These are phyloP conservation scores for Cydia amplana DNA, from an alignment of 1,140 invertebrate genomes.

Conservation along the genomic window DNA sequence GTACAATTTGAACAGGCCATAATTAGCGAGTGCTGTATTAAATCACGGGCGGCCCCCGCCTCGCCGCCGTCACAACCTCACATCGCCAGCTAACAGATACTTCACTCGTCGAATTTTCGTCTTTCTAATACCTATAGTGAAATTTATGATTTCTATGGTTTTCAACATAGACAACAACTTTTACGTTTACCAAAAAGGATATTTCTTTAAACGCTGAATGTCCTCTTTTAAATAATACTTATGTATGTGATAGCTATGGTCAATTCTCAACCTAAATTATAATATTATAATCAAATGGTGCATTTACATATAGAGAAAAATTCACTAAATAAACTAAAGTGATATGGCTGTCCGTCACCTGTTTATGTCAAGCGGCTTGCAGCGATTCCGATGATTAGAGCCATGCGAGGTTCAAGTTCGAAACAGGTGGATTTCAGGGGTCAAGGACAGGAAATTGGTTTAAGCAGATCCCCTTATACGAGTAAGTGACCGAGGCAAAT, in stretches of 20 bases:
- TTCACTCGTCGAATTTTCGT: neutral
- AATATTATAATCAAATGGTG: no score
- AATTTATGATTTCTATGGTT: no score
- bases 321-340: neutral
- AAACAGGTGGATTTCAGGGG: slow-evolving; percentile 65
- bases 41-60: slow-evolving; percentile 61
- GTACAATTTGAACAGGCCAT: slow-evolving; percentile 78
- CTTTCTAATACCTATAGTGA: neutral
- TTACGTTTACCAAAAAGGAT: no score
- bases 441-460: slow-evolving; percentile 60
- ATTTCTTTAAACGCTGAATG: no score
- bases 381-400: slow-evolving; percentile 68
- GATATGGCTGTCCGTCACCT: neutral
- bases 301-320: no score
- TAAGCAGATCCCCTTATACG: slow-evolving; percentile 34
- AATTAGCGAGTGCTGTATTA: slow-evolving; percentile 73
- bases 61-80: slow-evolving; percentile 36
- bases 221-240: no score
- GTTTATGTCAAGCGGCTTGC: slow-evolving; percentile 29
- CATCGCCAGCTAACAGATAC: neutral
- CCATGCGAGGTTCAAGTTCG: slow-evolving; percentile 55
- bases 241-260: no score
- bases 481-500: neutral
- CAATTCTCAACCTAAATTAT: no score
- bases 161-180: no score